Evolutionary conservation across 1,140 invertebrate genomes (phyloP).

Genomic region (Eueides isabella): DNA sequence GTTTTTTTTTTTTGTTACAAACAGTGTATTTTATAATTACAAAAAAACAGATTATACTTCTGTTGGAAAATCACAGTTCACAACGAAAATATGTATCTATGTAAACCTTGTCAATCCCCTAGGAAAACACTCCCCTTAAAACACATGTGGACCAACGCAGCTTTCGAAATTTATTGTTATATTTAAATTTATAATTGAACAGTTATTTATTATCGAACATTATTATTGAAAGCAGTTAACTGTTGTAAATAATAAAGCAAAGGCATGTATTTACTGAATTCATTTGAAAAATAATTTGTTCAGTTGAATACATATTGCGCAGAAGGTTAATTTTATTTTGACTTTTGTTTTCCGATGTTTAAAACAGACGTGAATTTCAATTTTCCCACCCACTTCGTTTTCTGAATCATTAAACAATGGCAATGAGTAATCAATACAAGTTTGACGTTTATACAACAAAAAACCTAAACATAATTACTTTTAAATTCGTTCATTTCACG

Average conservation of each 20-base stretch:
- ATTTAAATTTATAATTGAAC: not conserved
- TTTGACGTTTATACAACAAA: conserved; percentile 8
- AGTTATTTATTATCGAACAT: not conserved
- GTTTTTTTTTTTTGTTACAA: too few species aligned
- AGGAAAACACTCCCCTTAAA: not conserved
- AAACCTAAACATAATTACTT: conserved; percentile 6
- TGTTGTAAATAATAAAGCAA: not conserved
- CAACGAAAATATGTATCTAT: not conserved
- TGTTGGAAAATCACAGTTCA: too few species aligned
- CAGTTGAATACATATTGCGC: not conserved
- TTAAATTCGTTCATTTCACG: not conserved
- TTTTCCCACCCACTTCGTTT: conserved; percentile 50
- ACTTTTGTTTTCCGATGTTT: conserved; percentile 26
- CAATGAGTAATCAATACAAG: conserved; percentile 54
- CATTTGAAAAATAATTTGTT: not conserved
- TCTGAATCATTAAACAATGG: conserved; percentile 60
- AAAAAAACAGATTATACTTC: too few species aligned
- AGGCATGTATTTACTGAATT: not conserved
- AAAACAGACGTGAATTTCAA: conserved; percentile 56
- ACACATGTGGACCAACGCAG: not conserved
- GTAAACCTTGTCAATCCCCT: not conserved
- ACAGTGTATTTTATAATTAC: too few species aligned
- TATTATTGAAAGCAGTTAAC: not conserved
- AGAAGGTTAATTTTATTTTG: not conserved
- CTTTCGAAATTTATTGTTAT: not conserved